Base-by-base conservation (phyloP, 1,140 invertebrate species). In the Venturia canescens region DNA sequence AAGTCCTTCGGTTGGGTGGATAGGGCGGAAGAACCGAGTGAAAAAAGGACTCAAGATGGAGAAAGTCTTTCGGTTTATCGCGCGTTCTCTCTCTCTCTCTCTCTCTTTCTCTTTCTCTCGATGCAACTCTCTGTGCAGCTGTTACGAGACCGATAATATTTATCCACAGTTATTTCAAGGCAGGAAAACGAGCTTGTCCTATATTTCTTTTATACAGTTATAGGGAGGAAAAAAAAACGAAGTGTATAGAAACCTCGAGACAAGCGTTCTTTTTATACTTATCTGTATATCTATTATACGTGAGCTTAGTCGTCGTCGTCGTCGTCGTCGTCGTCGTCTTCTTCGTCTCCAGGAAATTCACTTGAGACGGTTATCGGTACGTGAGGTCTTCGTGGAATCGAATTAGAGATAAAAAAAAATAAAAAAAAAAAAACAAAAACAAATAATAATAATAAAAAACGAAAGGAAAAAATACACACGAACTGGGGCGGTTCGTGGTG, bases 111-210 rank as follows among this genome's bases (percentile, higher is more conserved):
- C n/a, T n/a, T n/a, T 53, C n/a, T 16, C 18, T 31, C 31, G 70
- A 57, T 74, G 21, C 71, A 31, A 23, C 48, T 74, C 26, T 57
- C 23, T 26, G 60, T 26, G 21, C 71, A 74, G 44, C 71, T 74
- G 71, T 48, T 53, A 74, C 71, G 60, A 26, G 71, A 74, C 29
- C 71, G 71, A 74, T 74, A 57, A 74, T 74, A 74, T 74, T 74
- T 74, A 23, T 74, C 48, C 44, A 57, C 71, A 31, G 71, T 74
- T 74, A 74, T 74, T 74, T 74, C 71, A n/a, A 57, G 44, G 31
- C 44, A 74, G 21, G 71, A 31, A 74, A 74, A 74, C 71, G 44
- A 74, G 23, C 71, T 48, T 74, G 44, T 48, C 23, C 31, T 29
- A 57, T 13, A 74, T n/a, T 63, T 26, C 3, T 63, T 23, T 26